Base-by-base conservation (phyloP, 2,797 vertebrate genomes). In the Enteromius argenteus region DNA sequence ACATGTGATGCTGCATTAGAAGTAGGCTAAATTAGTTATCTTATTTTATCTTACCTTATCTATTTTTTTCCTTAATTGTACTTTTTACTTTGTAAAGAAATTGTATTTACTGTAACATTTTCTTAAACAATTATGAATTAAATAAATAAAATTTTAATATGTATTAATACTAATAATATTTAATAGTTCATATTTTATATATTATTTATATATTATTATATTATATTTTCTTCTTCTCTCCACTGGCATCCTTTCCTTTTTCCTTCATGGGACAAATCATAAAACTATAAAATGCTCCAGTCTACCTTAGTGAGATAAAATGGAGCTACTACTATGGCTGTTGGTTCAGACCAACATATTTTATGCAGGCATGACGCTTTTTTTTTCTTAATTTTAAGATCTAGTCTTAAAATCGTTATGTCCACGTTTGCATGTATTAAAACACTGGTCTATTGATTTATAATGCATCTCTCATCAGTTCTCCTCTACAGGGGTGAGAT, bases 361-460 rank as follows among this genome's bases (percentile, higher is more conserved):
- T 49, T 64, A 51, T 44, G 32, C 58, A 66, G 42, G 39, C 56
- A n/a, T 73, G 56, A 39, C 0, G 2, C 0, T 27, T 62, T 30
- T 64, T 42, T 56, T 21, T 3, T 39, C n/a, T n/a, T n/a, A n/a
- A n/a, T n/a, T n/a, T n/a, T 11, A 19, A 0, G 1, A 60, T 39
- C 19, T 39, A 49, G 32, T 71, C 44, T 74, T 51, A 74, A 71
- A 74, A 66, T 82, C 30, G n/a, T 75, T 39, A 66, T 37, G 44
- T 75, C 23, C 44, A 27, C n/a, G 15, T 49, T 74, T 74, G 71
- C 46, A 83, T 75, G n/a, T 51, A 42, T 83, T 75, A 42, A 51
- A 83, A 75, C 17, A 39, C 42, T 27, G 72, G 44, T 3, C 10
- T 75, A 42, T 53, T 83, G 81, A 83, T 83, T 83, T 82, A 35